Evolutionary conservation across 2,113 vertebrate genomes (phyloP), one percentile per base, ranked within the genome.

Genomic region (Passer domesticus): DNA sequence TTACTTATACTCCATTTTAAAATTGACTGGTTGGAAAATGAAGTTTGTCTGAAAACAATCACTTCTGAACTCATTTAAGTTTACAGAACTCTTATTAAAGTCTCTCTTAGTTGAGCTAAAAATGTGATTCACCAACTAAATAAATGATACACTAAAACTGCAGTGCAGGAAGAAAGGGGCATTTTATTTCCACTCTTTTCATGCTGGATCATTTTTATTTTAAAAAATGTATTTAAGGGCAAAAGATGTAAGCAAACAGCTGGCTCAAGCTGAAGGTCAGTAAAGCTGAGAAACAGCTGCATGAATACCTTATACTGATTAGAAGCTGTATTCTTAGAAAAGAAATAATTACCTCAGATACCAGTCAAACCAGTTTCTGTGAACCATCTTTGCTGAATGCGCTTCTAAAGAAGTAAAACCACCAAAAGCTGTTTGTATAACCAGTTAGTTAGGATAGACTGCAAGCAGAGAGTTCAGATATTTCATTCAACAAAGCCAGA

Each of bases 1-100:
- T 79, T 93, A 88, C 84, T 90, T 77, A 49, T 21, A 89, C 72
- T 94, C 35, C n/a, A 87, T 90, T 89, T 92, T 94, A 94, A 96
- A 97, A 91, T 30, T 33, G 59, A 91, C 79, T 94, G 66, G 24
- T 62, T 96, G 76, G 82, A 96, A 98, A 97, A 97, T 75, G 47
- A 97, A 96, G 67, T 83, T 96, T 83, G 43, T 74, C 96, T 96
- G 95, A 95, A 97, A 96, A 95, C 77, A 95, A 93, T 92, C 28
- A 81, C 47, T 94, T 94, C 31, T 67, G 49, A 82, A 92, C 77
- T 92, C 90, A 88, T 94, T 92, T 76, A 86, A 95, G 87, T 35
- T 81, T 94, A 91, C 7, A 91, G 64, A 93, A 17, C 16, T 3
- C 17, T 59, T 67, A 37, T 25, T 9, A 87, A 94, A 86, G 3